phyloP scores from a whole-genome alignment of 1,140 invertebrate species.

The Matsumurasca onukii region DNA sequence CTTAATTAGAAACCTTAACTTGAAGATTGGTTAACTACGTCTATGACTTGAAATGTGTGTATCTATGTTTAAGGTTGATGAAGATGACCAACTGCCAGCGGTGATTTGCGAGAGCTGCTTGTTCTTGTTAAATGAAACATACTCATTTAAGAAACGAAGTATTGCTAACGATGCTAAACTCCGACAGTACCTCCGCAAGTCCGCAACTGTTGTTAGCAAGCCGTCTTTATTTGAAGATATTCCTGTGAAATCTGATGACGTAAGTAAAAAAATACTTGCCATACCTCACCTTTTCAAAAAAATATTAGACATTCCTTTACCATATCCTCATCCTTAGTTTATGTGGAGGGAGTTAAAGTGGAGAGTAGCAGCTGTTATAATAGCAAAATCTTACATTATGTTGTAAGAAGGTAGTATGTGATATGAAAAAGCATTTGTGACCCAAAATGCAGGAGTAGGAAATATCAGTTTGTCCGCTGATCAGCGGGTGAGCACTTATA shows the following conservation, averaged over 20 bases:
- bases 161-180: constrained; percentile 17
- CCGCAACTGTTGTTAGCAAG: background rate
- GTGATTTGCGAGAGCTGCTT: constrained; percentile 8
- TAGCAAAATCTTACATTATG: no score
- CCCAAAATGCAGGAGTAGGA: no score
- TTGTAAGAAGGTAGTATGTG: no score
- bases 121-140: background rate
- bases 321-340: background rate
- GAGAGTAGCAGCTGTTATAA: background rate
- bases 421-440: no score
- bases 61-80: background rate
- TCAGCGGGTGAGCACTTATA: no score
- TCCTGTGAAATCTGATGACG: background rate
- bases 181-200: background rate
- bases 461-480: no score
- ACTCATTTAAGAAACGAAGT: constrained; percentile 18
- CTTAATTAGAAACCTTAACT: background rate
- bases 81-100: constrained; percentile 17
- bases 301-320: background rate
- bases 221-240: background rate
- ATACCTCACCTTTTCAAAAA: no score
- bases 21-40: background rate
- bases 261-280: no score
- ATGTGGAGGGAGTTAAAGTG: background rate
- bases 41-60: background rate